phyloP scores from a whole-genome alignment of 64 coral and sea anemone species.

The Orbicella faveolata region DNA sequence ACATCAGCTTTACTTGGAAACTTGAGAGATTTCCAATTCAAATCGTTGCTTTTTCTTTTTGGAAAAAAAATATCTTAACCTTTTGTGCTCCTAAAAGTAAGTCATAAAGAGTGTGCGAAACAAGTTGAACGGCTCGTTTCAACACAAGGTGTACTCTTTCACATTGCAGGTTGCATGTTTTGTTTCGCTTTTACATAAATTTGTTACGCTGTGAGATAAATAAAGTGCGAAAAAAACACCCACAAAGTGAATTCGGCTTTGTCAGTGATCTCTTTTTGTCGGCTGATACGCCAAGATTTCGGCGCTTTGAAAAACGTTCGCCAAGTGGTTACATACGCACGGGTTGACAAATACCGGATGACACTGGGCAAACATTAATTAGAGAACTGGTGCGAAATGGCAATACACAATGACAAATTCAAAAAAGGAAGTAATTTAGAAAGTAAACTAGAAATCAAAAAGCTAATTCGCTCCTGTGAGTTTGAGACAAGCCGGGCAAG shows the following conservation, averaged over 20 bases:
- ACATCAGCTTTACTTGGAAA: not conserved
- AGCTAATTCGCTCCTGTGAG: slow-evolving; percentile 43
- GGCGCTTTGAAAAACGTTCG: not conserved
- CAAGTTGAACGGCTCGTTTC: not conserved
- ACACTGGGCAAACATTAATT: slow-evolving; percentile 25
- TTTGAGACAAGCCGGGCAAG: slow-evolving; percentile 4
- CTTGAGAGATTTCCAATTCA: not conserved
- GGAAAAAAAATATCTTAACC: not conserved
- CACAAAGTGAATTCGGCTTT: not conserved
- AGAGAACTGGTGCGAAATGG: slow-evolving; percentile 37
- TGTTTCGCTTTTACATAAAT: slow-evolving; percentile 23
- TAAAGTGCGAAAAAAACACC: not conserved
- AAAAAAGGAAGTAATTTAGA: slow-evolving; percentile 55
- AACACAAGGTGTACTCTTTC: not conserved
- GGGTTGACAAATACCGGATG: slow-evolving; percentile 26
- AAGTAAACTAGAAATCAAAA: slow-evolving; percentile 58
- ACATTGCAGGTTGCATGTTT: not conserved
- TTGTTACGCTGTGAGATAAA: not conserved
- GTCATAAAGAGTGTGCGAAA: not conserved
- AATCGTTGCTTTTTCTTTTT: not conserved
- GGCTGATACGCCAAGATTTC: not conserved
- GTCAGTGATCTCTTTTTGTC: slow-evolving; percentile 9
- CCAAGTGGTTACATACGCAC: slow-evolving; percentile 20
- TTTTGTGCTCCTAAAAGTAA: not conserved
- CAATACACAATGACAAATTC: slow-evolving; percentile 52